Percentiles rank a stretch among this genome's conserved stretches.
Evolutionary conservation across 2,888 invertebrate species (phyloP).

Genomic region (Erebia ligea): DNA sequence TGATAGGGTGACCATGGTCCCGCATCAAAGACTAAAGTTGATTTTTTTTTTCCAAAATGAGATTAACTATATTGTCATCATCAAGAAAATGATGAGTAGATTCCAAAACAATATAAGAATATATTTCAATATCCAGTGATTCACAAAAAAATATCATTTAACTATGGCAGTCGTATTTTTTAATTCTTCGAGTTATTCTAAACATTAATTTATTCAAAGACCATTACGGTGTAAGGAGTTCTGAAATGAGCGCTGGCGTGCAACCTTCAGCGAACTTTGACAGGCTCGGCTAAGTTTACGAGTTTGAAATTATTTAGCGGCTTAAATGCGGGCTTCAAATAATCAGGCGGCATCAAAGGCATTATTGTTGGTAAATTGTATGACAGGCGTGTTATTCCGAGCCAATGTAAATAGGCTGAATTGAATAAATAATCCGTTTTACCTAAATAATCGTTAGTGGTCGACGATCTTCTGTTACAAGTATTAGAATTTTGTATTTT

Average conservation of each 20-base stretch:
- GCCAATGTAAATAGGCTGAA: slow-evolving; percentile 29
- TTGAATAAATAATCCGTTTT: slow-evolving; percentile 11
- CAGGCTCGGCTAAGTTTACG: slow-evolving; percentile 39
- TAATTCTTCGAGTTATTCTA: neutral
- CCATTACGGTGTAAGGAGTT: slow-evolving; percentile 3
- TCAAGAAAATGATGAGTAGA: too few relatives aligned
- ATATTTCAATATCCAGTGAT: too few relatives aligned
- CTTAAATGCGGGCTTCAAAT: slow-evolving; percentile 32
- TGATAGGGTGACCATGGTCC: too few relatives aligned
- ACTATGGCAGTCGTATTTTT: too few relatives aligned
- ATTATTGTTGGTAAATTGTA: slow-evolving; percentile 38
- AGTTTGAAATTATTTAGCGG: slow-evolving; percentile 38
- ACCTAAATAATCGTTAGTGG: neutral
- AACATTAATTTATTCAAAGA: slow-evolving; percentile 14
- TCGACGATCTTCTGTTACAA: neutral
- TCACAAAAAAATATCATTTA: too few relatives aligned
- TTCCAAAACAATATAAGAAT: too few relatives aligned
- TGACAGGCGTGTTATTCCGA: slow-evolving; percentile 36
- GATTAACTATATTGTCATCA: too few relatives aligned
- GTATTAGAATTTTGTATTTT: neutral
- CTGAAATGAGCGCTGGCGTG: slow-evolving; percentile 18
- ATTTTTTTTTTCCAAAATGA: too few relatives aligned
- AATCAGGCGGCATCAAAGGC: slow-evolving; percentile 28
- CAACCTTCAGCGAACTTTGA: slow-evolving; percentile 44
- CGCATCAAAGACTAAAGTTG: too few relatives aligned